Base-by-base conservation (phyloP, 2,888 invertebrate species). In the Epirrhoe alternata region DNA sequence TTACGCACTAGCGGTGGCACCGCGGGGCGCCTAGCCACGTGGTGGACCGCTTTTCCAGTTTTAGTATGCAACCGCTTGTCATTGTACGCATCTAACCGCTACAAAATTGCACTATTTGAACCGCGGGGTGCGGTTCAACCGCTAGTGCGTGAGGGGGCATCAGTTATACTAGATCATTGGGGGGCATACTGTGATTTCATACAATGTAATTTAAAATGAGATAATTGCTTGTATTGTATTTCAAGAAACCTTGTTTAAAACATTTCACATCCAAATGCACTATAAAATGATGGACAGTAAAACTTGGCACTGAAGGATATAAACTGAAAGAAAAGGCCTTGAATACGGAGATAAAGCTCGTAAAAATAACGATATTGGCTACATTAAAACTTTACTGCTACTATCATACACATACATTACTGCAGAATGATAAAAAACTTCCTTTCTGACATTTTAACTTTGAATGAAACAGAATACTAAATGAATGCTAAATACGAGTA, bases 361-460 rank as follows among this genome's bases (percentile, higher is more conserved):
- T 58, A 63, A 63, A 33, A 61, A 54, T 61, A 63, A 69, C 61
- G 42, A 58, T 30, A 53, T 64, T 67, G 56, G 52, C 55, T 61
- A 66, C 68, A 69, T 75, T 71, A 74, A 54, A 53, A 61, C 63
- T 59, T 69, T 72, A 47, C 47, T n/a, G 54, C 61, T 61, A 17
- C 61, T 61, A 55, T 61, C 17, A 47, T 61, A 30, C n/a, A 49
- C 57, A 12, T 42, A 42, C 38, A 35, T 58, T 24, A 33, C 57
- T 17, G 49, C 50, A 59, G 17, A 24, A 31, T 3, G 58, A 51
- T 59, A 51, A 24, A 8, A 24, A 50, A n/a, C n/a, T 10, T 49
- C 14, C 6, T 31, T 8, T 47, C 14, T 31, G 47, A 57, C 57
- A 6, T 10, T 49, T n/a, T 0, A 16, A 10, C 5, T 14, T 57